These are phyloP conservation scores for Diabrotica undecimpunctata DNA, from an alignment of 1,140 invertebrate genomes.

Conservation along the genomic window DNA sequence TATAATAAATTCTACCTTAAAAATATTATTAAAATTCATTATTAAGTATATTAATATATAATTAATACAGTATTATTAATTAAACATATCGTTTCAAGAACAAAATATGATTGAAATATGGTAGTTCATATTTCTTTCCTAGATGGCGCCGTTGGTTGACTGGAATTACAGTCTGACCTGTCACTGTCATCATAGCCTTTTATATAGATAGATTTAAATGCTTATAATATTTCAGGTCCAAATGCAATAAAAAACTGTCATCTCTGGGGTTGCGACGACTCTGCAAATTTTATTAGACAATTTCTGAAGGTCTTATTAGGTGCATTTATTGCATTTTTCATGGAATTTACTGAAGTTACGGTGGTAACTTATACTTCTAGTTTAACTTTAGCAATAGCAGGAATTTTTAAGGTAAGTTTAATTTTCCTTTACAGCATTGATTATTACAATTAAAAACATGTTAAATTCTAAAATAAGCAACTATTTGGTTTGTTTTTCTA, in stretches of 20 bases:
- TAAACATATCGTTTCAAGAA: too few relatives aligned
- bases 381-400: slow-evolving; percentile 91
- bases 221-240: slow-evolving; percentile 18
- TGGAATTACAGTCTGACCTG: too few relatives aligned
- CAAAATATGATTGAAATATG: too few relatives aligned
- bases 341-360: slow-evolving; percentile 94
- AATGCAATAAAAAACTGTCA: slow-evolving; percentile 38
- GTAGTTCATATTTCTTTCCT: too few relatives aligned
- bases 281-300: slow-evolving; percentile 34
- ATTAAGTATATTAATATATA: too few relatives aligned
- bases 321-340: slow-evolving; percentile 85
- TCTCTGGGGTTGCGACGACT: slow-evolving; percentile 51
- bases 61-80: too few relatives aligned
- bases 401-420: slow-evolving; percentile 87
- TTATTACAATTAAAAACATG: neutral
- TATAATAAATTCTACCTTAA: too few relatives aligned
- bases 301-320: slow-evolving; percentile 60
- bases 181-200: too few relatives aligned
- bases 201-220: too few relatives aligned
- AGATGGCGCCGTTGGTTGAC: too few relatives aligned
- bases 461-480: neutral
- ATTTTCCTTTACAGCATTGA: neutral
- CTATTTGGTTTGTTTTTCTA: neutral
- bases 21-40: too few relatives aligned
- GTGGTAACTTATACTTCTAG: slow-evolving; percentile 94